Evolutionary conservation across 2,113 vertebrate genomes (phyloP), one percentile per base, ranked within the genome.

Genomic region (Perccottus glenii): DNA sequence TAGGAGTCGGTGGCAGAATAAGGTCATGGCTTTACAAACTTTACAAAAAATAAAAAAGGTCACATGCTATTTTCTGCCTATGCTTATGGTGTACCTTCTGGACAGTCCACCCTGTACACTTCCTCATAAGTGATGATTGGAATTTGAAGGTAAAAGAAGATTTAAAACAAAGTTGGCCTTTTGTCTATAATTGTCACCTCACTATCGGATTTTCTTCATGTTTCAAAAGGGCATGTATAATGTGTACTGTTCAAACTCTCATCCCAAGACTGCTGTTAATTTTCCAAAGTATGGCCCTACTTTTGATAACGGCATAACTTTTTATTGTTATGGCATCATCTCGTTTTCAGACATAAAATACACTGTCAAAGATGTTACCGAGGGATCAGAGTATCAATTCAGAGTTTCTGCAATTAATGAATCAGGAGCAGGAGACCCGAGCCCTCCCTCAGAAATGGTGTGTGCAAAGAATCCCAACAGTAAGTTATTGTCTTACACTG

Each of bases 301-400:
- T 8, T 43, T n/a, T 56, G 53, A 56, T n/a, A n/a, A 9, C 11
- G 3, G 6, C 16, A 50, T 38, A 36, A n/a, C n/a, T n/a, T n/a
- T 14, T 11, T 16, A 11, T 44, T 42, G 6, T 35, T 9, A 10
- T 58, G 35, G 5, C 52, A n/a, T 50, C 9, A 35, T 77, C 7
- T 63, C 45, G 9, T 75, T 78, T 81, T 38, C 85, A 95, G 96
- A 75, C 4, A 91, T 78, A 67, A 93, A 83, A 46, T 94, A 89
- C 53, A 89, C 85, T 0, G 91, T 95, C n/a, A 87, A 59, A 9
- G 87, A 87, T n/a, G 16, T 98, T 47, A 88, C 90, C 48, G 93
- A 91, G 10, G 96, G 94, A 33, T 67, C 93, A 49, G 93, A 94
- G 64, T 96, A 96, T 0, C 93, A 97, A 71, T 98, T 97, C 69